These are phyloP conservation scores for Halcyon senegalensis DNA, from an alignment of 2,113 vertebrate genomes.

Conservation along the genomic window DNA sequence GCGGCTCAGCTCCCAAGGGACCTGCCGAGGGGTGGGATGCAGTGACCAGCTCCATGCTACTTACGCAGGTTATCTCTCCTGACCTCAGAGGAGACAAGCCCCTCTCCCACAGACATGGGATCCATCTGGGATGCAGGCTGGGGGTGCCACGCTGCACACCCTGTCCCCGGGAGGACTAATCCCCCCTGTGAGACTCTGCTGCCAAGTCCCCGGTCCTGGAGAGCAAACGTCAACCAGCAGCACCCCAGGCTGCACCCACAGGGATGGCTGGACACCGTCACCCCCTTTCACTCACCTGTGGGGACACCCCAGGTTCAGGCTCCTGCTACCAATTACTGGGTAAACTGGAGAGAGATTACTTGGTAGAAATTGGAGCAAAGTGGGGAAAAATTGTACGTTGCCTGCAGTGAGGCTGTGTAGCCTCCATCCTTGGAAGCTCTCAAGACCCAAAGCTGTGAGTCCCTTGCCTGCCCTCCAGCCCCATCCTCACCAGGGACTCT, in stretches of 20 bases:
- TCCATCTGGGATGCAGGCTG: rapidly evolving
- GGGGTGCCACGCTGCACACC: neutral
- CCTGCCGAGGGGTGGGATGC: neutral
- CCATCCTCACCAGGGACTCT: neutral
- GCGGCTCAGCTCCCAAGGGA: neutral
- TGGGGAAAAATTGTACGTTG: rapidly evolving
- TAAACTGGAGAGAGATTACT: neutral
- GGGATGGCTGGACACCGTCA: neutral
- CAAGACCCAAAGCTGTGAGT: rapidly evolving
- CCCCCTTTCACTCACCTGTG: rapidly evolving
- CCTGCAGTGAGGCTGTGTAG: neutral
- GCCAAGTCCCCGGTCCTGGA: rapidly evolving
- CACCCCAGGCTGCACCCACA: neutral
- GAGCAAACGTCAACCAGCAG: neutral
- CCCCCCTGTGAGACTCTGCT: rapidly evolving
- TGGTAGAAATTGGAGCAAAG: neutral
- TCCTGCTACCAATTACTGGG: neutral
- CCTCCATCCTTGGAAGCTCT: neutral
- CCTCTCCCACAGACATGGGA: rapidly evolving
- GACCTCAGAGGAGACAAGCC: neutral
- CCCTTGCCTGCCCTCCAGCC: neutral
- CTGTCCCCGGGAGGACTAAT: rapidly evolving
- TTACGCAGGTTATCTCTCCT: neutral
- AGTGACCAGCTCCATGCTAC: rapidly evolving
- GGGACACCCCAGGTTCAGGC: neutral